Percentiles rank a stretch among this genome's conserved stretches.
Conservation (phyloP, 2,797 vertebrate genomes). For the Aeoliscus strigatus region DNA sequence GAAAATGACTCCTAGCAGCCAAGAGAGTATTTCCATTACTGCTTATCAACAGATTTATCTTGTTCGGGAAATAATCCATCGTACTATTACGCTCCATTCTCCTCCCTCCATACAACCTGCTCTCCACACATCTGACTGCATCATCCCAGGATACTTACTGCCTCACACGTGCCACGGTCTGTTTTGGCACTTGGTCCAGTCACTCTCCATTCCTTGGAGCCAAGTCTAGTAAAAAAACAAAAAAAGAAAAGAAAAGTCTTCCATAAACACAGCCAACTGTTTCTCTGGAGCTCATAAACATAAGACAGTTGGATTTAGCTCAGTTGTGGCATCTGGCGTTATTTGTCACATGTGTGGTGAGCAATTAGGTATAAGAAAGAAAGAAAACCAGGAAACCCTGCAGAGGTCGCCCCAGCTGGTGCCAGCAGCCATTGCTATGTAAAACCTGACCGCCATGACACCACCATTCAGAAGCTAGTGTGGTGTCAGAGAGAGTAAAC, state of each 20-base stretch:
- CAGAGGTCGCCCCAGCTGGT: conserved; percentile 33
- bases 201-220: conserved; percentile 48
- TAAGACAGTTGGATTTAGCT: conserved; percentile 56
- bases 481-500: conserved; percentile 16
- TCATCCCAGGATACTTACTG: conserved; percentile 44
- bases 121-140: conserved; percentile 53
- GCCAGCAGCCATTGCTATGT: conserved; percentile 61
- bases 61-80: too few relatives aligned
- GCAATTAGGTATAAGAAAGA: conserved; percentile 72
- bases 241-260: too few relatives aligned
- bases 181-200: conserved; percentile 46
- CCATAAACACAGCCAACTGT: conserved; percentile 68
- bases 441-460: conserved; percentile 49
- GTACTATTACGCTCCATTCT: too few relatives aligned
- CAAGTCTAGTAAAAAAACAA: conserved; percentile 61
- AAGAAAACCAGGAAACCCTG: conserved; percentile 65
- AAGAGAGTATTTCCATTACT: too few relatives aligned
- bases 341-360: conserved; percentile 72
- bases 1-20: too few relatives aligned
- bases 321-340: conserved; percentile 67
- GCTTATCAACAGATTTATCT: too few relatives aligned
- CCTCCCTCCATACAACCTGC: conserved; percentile 22
- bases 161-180: conserved; percentile 55
- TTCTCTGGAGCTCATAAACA: conserved; percentile 67
- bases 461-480: conserved; percentile 27